A percentile compares a stretch with the other conserved stretches of the same genome.
phyloP scores from a whole-genome alignment of 2,888 invertebrate species.

The Cryptus armator region DNA sequence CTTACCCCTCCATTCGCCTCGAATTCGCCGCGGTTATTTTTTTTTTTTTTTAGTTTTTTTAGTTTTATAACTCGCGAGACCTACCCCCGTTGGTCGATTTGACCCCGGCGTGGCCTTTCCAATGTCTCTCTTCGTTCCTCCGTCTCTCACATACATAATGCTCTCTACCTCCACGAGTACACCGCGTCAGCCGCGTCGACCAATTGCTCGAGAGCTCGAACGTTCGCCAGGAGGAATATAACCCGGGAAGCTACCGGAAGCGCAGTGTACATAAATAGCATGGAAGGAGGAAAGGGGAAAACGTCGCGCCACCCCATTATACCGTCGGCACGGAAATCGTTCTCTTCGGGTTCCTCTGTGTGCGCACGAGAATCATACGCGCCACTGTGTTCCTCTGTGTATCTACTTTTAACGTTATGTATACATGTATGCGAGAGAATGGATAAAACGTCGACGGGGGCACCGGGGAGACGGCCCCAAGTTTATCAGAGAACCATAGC shows the following conservation, averaged over 20 bases:
- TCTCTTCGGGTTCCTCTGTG: background rate
- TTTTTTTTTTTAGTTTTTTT: conserved; percentile 24
- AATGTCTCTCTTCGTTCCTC: conserved; percentile 14
- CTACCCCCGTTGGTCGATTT: conserved; percentile 40
- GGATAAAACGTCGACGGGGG: conserved; percentile 10
- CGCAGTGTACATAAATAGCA: conserved; percentile 26
- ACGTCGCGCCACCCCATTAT: conserved; percentile 31
- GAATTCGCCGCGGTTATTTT: conserved; percentile 12
- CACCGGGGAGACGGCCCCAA: conserved; percentile 6
- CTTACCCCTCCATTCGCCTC: conserved; percentile 9
- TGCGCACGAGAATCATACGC: conserved; percentile 5
- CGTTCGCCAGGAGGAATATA: conserved; percentile 18
- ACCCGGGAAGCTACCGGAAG: conserved; percentile 15
- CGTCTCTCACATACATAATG: background rate
- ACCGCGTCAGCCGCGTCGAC: background rate
- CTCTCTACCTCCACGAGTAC: background rate
- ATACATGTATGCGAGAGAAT: background rate
- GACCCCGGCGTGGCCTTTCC: conserved; percentile 42
- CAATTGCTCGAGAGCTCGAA: conserved; percentile 24
- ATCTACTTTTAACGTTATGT: background rate
- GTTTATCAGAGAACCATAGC: conserved; percentile 30
- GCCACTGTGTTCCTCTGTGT: conserved; percentile 9
- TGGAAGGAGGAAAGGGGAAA: background rate
- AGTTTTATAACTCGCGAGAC: conserved; percentile 40
- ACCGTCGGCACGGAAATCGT: conserved; percentile 26